Conservation (phyloP, 2,888 invertebrate genomes). For the Anoplius nigerrimus region DNA sequence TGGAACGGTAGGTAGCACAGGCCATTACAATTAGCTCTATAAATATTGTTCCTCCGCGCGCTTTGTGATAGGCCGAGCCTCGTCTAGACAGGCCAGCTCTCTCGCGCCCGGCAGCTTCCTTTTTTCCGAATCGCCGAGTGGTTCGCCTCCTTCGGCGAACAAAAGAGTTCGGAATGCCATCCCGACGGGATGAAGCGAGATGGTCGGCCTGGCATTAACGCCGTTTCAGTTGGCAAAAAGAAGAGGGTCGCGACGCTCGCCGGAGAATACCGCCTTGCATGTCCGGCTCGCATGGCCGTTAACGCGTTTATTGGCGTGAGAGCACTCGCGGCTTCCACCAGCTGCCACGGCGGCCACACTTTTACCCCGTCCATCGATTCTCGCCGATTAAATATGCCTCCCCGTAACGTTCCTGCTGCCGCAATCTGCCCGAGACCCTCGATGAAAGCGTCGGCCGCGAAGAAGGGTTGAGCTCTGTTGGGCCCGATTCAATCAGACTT, state of each 20-base stretch:
- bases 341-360: too few relatives aligned
- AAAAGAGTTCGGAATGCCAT: conserved; percentile 42
- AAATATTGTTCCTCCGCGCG: conserved; percentile 38
- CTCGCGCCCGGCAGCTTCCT: background rate
- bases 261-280: conserved; percentile 16
- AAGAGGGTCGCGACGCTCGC: conserved; percentile 2
- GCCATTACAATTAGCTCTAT: conserved; percentile 50
- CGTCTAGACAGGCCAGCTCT: background rate
- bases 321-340: conserved; percentile 19
- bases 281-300: conserved; percentile 29
- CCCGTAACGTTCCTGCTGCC: too few relatives aligned
- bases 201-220: conserved; percentile 51
- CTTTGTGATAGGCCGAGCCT: background rate
- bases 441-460: too few relatives aligned
- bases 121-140: conserved; percentile 27
- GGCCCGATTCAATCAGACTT: too few relatives aligned
- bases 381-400: too few relatives aligned
- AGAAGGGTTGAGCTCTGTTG: too few relatives aligned
- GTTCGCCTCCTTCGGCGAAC: conserved; percentile 47
- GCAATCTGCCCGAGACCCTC: too few relatives aligned
- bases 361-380: too few relatives aligned
- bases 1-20: background rate
- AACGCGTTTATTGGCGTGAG: conserved; percentile 48
- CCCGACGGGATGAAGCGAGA: conserved; percentile 15
- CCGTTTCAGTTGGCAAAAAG: conserved; percentile 49